Evolutionary conservation across 2,113 vertebrate genomes (phyloP), one percentile per base, ranked within the genome.

Genomic region (Ptilonorhynchus violaceus): DNA sequence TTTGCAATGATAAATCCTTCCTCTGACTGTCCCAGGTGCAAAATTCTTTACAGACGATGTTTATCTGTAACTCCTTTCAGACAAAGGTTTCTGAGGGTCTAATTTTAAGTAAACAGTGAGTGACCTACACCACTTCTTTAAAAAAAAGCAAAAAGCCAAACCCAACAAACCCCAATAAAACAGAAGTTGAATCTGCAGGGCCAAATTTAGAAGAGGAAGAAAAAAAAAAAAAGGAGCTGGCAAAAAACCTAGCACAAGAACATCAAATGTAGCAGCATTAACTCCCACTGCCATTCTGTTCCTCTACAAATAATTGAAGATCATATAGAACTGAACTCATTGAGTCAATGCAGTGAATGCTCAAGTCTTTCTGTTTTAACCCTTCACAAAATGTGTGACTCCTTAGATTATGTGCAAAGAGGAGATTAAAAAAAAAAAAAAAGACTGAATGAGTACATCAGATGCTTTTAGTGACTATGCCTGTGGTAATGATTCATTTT

Each of bases 231-330:
- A 73, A 33, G 31, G 25, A 90, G 89, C 95, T 92, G 92, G 87
- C 91, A 97, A 87, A 88, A 96, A 97, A 75, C 15, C 72, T 66
- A 96, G 75, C 94, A 94, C 30, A 52, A 97, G 96, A 97, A 96
- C 92, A 97, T 95, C 87, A 92, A 95, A 94, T 90, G 90, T 86
- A 97, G 92, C 96, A 97, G 91, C 96, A 91, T 78, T 60, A 89
- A 97, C 95, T 84, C 97, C 97, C 95, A 97, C 96, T 96, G 93
- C 88, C 88, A 41, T 96, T 96, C 92, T 97, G 95, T 81, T 97
- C 91, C 77, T 90, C 74, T 96, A 95, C 80, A 96, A 97, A 96
- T 92, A 96, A 96, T 85, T 30, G 41, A 62, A 95, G 59, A 89
- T 42, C 68, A 80, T 67, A 74, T n/a, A 74, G 91, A 91, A 82